Conservation (phyloP, 2,113 vertebrate species). For the Cricetomys ansorgei region DNA sequence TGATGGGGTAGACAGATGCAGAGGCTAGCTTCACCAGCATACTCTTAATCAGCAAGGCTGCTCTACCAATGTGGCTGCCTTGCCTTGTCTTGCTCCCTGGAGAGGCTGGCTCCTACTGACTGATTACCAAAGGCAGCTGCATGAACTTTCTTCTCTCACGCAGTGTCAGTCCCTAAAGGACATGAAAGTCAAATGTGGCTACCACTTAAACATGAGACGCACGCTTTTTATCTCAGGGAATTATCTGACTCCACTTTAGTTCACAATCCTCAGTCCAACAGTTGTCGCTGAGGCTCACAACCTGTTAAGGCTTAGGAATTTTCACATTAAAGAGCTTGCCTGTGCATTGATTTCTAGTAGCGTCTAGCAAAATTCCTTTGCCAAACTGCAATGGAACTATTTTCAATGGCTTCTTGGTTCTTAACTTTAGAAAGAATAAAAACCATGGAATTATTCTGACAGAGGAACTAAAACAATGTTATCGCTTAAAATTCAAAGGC, state of each 20-base stretch:
- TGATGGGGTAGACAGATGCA: conserved; percentile 89
- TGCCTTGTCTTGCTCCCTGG: conserved; percentile 78
- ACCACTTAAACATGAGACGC: conserved; percentile 83
- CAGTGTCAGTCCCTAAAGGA: conserved; percentile 82
- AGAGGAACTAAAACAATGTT: conserved; percentile 59
- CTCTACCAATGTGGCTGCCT: conserved; percentile 79
- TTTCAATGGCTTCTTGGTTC: conserved; percentile 73
- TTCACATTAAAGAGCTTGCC: conserved; percentile 78
- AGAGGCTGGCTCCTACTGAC: conserved; percentile 82
- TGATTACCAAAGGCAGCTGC: conserved; percentile 90
- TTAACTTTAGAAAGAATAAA: conserved; percentile 63
- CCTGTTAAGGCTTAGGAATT: conserved; percentile 86
- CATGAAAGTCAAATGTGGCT: conserved; percentile 88
- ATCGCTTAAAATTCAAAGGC: conserved; percentile 47
- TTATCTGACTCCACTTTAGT: conserved; percentile 82
- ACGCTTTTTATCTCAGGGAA: conserved; percentile 86
- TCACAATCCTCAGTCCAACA: conserved; percentile 78
- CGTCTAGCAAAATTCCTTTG: conserved; percentile 77
- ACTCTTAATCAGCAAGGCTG: conserved; percentile 85
- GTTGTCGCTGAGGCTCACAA: conserved; percentile 88
- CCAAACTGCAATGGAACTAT: conserved; percentile 68
- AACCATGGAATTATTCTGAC: conserved; percentile 62
- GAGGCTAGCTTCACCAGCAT: conserved; percentile 85
- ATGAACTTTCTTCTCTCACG: conserved; percentile 84
- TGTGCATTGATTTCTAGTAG: conserved; percentile 79